Evolutionary conservation across 2,797 vertebrate genomes (phyloP), one percentile per base, ranked within the genome.

Genomic region (Lagocephalus sceleratus): DNA sequence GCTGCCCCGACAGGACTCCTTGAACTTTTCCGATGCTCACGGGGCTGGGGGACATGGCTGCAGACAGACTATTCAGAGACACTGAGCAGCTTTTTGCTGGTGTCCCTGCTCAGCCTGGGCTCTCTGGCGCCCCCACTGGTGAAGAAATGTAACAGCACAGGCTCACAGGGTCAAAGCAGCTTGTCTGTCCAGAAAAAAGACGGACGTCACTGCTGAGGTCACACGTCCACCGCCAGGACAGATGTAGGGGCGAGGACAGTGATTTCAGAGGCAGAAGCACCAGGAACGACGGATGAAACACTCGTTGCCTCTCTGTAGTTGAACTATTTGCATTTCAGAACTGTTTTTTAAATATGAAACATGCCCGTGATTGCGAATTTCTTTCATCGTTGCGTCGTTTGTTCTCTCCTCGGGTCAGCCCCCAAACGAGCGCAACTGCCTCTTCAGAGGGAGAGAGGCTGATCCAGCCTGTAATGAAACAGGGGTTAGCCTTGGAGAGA

Each of bases 71-170:
- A 85, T 61, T 93, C 94, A 0, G 95, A 97, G 81, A 92, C 92
- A 2, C 85, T 95, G 26, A 95, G 94, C 87, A 97, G 94, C 79
- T 90, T 96, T 39, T 97, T 95, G 0, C 89, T 99, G 57, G 94
- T 92, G 0, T 95, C 96, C 1, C 91, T 97, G 49, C 92, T 95
- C 74, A 89, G 84, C 0, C 87, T 88, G 0, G 70, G 90, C 12
- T 90, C 87, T 0, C 80, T 86, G 58, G 83, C 62, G 0, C 81
- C 90, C 0, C 89, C 88, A 0, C 63, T 81, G 11, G 86, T 88
- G 51, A 93, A 96, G 78, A 94, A 94, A 72, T 94, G 93, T 78
- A 93, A 92, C 89, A 98, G 96, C 90, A 93, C 94, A 43, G 94
- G 95, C 66, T 95, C 93, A 60, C 84, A 89, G 52, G 68, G 76